These are phyloP conservation scores for Desmodus rotundus DNA, from an alignment of 2,113 vertebrate genomes.

Conservation along the genomic window DNA sequence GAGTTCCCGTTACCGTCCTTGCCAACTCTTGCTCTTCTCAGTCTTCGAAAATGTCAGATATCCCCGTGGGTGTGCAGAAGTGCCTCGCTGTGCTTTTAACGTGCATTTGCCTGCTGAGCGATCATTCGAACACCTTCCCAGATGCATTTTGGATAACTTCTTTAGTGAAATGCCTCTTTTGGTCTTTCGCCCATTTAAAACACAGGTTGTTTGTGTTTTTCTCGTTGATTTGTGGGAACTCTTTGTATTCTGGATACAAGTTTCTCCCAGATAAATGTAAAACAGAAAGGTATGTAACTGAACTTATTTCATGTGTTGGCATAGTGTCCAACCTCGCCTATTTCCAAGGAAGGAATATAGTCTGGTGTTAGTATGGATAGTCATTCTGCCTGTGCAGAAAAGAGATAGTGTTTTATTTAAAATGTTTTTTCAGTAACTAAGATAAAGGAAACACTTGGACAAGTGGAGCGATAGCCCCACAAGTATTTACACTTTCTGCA, in stretches of 20 bases:
- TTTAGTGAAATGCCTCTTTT: neutral
- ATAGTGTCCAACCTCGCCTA: neutral
- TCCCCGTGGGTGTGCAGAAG: neutral
- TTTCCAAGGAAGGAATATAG: neutral
- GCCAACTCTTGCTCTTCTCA: neutral
- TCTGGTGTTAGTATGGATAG: neutral
- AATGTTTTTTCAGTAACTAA: neutral
- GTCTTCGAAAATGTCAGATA: neutral
- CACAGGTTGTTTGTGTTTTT: neutral
- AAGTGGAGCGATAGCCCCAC: neutral
- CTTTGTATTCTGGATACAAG: neutral
- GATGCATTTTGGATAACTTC: neutral
- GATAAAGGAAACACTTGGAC: conserved; percentile 39
- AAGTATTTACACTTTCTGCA: conserved; percentile 13
- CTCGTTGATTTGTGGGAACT: neutral
- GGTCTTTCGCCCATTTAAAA: neutral
- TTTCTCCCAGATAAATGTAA: neutral
- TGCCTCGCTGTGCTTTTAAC: neutral
- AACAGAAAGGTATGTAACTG: conserved; percentile 6
- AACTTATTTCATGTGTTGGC: neutral
- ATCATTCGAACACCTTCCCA: neutral
- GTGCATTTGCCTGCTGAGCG: neutral
- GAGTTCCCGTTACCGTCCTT: neutral
- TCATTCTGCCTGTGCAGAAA: neutral
- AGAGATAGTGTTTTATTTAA: conserved; percentile 4